Conservation (phyloP, 1,140 invertebrate species). For the Drosophila tristis region DNA sequence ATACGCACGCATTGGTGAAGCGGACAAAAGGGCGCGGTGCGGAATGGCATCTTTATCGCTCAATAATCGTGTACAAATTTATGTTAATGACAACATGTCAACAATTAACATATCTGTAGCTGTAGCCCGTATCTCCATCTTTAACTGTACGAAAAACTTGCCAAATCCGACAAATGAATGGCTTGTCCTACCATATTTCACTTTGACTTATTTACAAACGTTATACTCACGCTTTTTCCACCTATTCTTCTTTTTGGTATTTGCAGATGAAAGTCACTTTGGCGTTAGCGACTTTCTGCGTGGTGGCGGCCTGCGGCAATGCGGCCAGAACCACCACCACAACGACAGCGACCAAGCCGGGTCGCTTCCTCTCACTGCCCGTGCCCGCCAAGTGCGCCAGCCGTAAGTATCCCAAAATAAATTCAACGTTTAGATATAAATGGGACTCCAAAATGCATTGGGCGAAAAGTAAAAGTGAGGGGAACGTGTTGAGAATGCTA, state of each 20-base stretch:
- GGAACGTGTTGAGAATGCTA: conserved; percentile 57
- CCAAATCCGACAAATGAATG: conserved; percentile 17
- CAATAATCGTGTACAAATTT: conserved; percentile 63
- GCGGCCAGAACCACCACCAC: conserved; percentile 81
- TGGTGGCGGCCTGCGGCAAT: conserved; percentile 75
- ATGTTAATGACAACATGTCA: conserved; percentile 62
- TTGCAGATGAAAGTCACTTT: conserved; percentile 84
- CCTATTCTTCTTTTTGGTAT: conserved; percentile 18
- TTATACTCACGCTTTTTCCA: conserved; percentile 11
- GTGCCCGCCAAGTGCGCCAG: conserved; percentile 91
- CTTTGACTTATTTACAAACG: conserved; percentile 3
- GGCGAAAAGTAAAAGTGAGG: conserved; percentile 73
- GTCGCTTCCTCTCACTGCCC: conserved; percentile 92
- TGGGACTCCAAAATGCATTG: too few species aligned
- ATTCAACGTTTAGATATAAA: too few species aligned
- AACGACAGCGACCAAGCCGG: conserved; percentile 84
- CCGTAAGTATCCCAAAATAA: conserved; percentile 87
- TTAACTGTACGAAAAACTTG: conserved; percentile 17
- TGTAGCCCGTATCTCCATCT: conserved; percentile 1
- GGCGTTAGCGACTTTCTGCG: conserved; percentile 83
- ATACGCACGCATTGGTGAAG: conserved; percentile 50
- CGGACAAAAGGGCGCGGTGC: conserved; percentile 46
- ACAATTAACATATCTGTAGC: conserved; percentile 55
- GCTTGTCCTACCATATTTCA: background rate
- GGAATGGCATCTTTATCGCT: conserved; percentile 37